Conservation (phyloP, 2,797 vertebrate species). For the Acanthornis magna region DNA sequence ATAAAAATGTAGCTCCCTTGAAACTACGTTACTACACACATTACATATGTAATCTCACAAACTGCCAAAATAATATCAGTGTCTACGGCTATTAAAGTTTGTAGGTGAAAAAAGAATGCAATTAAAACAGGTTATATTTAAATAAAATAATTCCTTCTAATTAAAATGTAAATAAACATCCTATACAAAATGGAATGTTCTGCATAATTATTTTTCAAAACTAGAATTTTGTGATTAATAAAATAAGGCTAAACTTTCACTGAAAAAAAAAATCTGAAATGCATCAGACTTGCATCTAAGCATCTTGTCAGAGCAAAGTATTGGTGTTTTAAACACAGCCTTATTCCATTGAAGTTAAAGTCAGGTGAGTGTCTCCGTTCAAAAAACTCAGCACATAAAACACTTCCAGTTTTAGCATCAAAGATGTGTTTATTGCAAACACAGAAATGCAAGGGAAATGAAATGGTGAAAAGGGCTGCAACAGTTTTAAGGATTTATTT, state of each 20-base stretch:
- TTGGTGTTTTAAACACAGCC: not conserved
- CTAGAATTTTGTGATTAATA: not conserved
- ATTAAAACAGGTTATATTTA: not conserved
- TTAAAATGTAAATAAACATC: not conserved
- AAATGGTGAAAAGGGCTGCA: not conserved
- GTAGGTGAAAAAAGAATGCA: not conserved
- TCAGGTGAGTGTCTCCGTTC: not conserved
- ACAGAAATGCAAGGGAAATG: not conserved
- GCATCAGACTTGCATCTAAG: not conserved
- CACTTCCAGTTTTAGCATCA: constrained; percentile 26
- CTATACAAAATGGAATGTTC: not conserved
- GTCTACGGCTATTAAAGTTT: not conserved
- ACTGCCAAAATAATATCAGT: not conserved
- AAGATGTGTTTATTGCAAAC: constrained; percentile 39
- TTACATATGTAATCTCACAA: not conserved
- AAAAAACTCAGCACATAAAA: constrained; percentile 20
- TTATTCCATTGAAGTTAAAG: not conserved
- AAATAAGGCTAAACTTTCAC: not conserved
- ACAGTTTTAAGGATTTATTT: constrained; percentile 31
- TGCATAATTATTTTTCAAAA: not conserved
- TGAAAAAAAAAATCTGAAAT: not conserved
- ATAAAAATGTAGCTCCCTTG: constrained; percentile 7
- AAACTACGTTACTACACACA: not conserved
- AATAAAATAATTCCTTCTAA: not conserved
- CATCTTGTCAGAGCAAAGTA: not conserved